phyloP scores from a whole-genome alignment of 2,113 vertebrate species.

The Corapipo altera region DNA sequence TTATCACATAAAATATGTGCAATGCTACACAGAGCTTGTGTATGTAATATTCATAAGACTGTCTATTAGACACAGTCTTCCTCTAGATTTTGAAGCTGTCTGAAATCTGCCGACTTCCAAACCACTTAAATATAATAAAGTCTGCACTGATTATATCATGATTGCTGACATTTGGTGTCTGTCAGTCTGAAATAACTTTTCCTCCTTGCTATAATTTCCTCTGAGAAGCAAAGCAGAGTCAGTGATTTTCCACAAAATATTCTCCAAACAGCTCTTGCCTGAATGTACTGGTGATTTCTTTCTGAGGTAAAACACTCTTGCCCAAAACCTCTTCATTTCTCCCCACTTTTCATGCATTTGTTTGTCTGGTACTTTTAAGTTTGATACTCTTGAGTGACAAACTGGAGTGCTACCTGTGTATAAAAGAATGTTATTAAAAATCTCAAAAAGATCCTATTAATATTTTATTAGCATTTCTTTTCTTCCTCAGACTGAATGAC shows the following conservation, averaged over 20 bases:
- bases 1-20: neutral
- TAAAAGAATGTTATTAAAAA: slow-evolving; percentile 84
- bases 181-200: slow-evolving; percentile 39
- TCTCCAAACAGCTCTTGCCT: neutral
- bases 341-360: neutral
- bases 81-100: slow-evolving; percentile 56
- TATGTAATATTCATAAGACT: slow-evolving; percentile 58
- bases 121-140: slow-evolving; percentile 63
- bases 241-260: neutral
- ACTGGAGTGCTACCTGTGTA: slow-evolving; percentile 57
- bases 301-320: neutral
- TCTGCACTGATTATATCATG: slow-evolving; percentile 61
- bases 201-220: slow-evolving; percentile 19
- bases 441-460: slow-evolving; percentile 85
- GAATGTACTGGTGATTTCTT: neutral
- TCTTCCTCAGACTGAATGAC: slow-evolving; percentile 86
- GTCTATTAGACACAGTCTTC: neutral
- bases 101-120: slow-evolving; percentile 58
- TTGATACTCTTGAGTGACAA: slow-evolving; percentile 68
- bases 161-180: slow-evolving; percentile 67
- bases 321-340: neutral
- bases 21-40: neutral
- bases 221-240: slow-evolving; percentile 7
- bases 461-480: slow-evolving; percentile 95
- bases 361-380: slow-evolving; percentile 27